Base-by-base conservation (phyloP, 1,140 invertebrate species). In the Brachionus angularis region DNA sequence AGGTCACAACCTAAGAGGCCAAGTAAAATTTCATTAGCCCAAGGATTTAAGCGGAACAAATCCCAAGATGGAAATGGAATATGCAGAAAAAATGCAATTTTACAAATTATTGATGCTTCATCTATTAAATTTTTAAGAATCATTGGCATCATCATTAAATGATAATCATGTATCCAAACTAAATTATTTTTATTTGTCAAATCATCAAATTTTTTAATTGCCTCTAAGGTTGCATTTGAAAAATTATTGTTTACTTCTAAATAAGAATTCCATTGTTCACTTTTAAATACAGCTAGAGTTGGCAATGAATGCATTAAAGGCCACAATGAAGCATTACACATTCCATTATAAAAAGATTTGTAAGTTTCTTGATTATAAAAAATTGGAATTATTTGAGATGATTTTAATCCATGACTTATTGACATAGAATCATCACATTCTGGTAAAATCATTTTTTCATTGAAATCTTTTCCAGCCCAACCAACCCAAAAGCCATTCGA, bases 1-100 rank as follows among this genome's bases (percentile, higher is more conserved):
- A 93, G 88, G 79, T 93, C 91, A 79, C 89, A 91, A 72, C 89
- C 88, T 34, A 83, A 74, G 64, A 81, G 76, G 49, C 91, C 91
- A 79, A 92, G 89, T n/a, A 93, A 84, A 47, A 93, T 87, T 82
- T 91, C 90, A 80, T 93, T 90, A 47, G 89, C 89, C 89, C 91
- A 91, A 2, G 91, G 91, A 74, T 92, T 89, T 12, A 93, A 81
- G 61, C 91, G 83, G 80, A 91, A 91, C 53, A 93, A 91, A 75
- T 93, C 91, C 90, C 90, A 93, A 1, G 90, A 88, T 21, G 91
- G 91, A 78, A 93, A 93, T 0, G 91, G 91, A 78, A 93, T 93
- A 79, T 94, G 91, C 36, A 93, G 82, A 79, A 94, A 94, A 81
- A 93, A 93, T 12, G 89, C 90, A 58, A 93, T 80, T 77, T 91